These are phyloP conservation scores for Zosterops hypoxanthus DNA, from an alignment of 2,113 vertebrate species.

Conservation along the genomic window DNA sequence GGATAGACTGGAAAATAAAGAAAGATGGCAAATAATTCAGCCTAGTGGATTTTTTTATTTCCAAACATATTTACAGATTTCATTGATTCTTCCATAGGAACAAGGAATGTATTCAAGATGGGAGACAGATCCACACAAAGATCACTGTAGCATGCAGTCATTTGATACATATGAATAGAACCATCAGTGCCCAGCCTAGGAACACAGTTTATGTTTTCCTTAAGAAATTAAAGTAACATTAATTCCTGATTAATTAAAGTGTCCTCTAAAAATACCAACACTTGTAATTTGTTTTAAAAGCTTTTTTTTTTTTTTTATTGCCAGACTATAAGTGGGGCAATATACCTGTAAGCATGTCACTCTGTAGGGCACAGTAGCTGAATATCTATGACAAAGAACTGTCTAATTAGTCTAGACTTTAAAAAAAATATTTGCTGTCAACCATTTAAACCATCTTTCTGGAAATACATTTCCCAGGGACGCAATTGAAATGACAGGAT, in stretches of 20 bases:
- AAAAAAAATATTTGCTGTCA: slow-evolving; percentile 60
- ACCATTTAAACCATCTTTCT: slow-evolving; percentile 53
- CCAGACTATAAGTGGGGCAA: background rate
- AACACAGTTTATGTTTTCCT: background rate
- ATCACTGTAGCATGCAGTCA: background rate
- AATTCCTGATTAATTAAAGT: background rate
- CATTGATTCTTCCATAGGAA: background rate
- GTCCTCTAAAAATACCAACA: slow-evolving; percentile 4
- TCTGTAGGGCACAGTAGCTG: slow-evolving; percentile 25
- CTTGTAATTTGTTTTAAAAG: slow-evolving; percentile 25
- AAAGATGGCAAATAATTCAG: background rate
- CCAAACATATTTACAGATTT: background rate
- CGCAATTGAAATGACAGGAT: slow-evolving; percentile 55
- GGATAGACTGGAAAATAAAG: background rate
- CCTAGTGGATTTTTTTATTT: rapidly evolving
- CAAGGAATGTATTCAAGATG: background rate
- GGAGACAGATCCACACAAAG: background rate
- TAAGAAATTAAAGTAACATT: slow-evolving; percentile 24
- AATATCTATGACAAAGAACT: slow-evolving; percentile 38
- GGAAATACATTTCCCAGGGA: slow-evolving; percentile 49
- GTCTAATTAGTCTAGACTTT: slow-evolving; percentile 57
- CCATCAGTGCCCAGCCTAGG: background rate
- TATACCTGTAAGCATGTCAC: background rate
- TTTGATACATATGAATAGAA: background rate
- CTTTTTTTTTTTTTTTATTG: background rate